Conservation (phyloP, 2,888 invertebrate species). For the Leptinotarsa haldemani region DNA sequence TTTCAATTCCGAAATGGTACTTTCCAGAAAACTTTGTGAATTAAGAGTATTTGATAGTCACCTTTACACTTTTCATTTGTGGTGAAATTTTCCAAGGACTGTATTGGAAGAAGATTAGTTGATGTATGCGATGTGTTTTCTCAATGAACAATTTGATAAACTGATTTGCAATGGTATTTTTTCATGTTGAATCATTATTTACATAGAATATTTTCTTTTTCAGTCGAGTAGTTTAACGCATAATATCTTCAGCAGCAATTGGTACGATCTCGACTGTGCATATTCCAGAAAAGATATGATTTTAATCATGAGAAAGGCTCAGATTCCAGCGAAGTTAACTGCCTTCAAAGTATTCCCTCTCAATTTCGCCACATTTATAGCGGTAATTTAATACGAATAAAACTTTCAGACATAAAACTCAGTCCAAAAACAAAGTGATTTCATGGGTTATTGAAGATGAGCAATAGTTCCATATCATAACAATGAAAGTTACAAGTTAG, state of each 20-base stretch:
- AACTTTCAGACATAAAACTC: neutral
- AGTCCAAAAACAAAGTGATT: too few relatives aligned
- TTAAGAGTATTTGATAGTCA: too few relatives aligned
- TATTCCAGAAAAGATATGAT: conserved; percentile 21
- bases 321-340: conserved; percentile 25
- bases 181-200: neutral
- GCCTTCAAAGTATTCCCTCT: conserved; percentile 29
- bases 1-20: too few relatives aligned
- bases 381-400: conserved; percentile 22
- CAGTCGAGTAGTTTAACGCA: conserved; percentile 25
- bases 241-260: conserved; percentile 24
- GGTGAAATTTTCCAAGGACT: too few relatives aligned
- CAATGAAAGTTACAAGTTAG: too few relatives aligned
- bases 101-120: too few relatives aligned
- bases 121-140: too few relatives aligned
- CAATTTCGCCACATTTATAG: conserved; percentile 30
- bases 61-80: too few relatives aligned
- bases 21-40: too few relatives aligned
- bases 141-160: too few relatives aligned
- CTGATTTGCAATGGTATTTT: neutral
- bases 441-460: too few relatives aligned
- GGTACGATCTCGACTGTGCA: conserved; percentile 28
- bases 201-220: neutral
- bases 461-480: too few relatives aligned
- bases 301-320: conserved; percentile 30